phyloP scores from a whole-genome alignment of 2,797 vertebrate genomes.

The Arnoldichthys spilopterus region DNA sequence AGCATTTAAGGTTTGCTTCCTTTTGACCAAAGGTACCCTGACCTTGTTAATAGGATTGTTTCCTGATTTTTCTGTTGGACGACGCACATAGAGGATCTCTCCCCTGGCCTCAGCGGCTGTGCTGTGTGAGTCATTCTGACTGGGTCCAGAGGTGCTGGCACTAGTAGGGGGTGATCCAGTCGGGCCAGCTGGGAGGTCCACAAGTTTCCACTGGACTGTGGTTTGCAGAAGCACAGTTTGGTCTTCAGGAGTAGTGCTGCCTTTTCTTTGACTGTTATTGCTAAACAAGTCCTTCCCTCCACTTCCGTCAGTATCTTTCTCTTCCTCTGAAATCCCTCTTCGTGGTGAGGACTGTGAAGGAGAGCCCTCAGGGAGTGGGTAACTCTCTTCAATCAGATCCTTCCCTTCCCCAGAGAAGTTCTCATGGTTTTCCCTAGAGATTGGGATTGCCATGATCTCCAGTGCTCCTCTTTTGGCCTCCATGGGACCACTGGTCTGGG shows the following conservation, averaged over 20 bases:
- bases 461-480: constrained; percentile 76
- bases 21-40: constrained; percentile 49
- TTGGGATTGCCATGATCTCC: constrained; percentile 74
- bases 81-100: constrained; percentile 71
- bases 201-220: constrained; percentile 72
- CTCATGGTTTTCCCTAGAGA: constrained; percentile 70
- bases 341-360: constrained; percentile 10
- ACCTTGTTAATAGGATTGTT: constrained; percentile 20
- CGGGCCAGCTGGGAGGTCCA: constrained; percentile 66
- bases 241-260: constrained; percentile 25
- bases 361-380: constrained; percentile 36
- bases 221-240: constrained; percentile 62
- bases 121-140: constrained; percentile 35
- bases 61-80: constrained; percentile 56
- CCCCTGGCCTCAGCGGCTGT: constrained; percentile 70
- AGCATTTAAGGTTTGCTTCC: constrained; percentile 56
- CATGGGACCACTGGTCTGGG: constrained; percentile 63
- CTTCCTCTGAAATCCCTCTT: constrained; percentile 57
- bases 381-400: constrained; percentile 66
- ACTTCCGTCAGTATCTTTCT: constrained; percentile 74
- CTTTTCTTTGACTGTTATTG: constrained; percentile 43
- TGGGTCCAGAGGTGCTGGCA: constrained; percentile 33
- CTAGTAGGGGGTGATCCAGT: constrained; percentile 51
- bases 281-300: constrained; percentile 62
- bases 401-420: constrained; percentile 81